Base-by-base conservation (phyloP, 2,797 vertebrate genomes). In the Pantherophis vulpinus region DNA sequence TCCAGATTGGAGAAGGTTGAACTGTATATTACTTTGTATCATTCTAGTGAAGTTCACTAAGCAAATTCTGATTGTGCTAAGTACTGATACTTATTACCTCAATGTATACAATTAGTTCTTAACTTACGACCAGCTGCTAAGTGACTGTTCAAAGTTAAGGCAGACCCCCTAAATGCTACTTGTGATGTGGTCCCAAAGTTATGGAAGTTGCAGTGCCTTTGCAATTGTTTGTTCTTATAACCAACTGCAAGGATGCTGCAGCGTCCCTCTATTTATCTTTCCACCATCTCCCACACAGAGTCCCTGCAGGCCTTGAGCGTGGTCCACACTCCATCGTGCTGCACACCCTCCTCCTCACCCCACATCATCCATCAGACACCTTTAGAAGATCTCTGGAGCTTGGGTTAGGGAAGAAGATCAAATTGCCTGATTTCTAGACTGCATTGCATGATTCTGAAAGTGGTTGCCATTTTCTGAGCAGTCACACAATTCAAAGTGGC, bases 311-410 rank as follows among this genome's bases (percentile, higher is more conserved):
- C 13, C 63, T 60, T 2, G 91, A 91, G 70, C 4, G 18, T 42
- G 13, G 11, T 66, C 29, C 91, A 74, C 83, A 91, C 32, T 91
- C 12, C 91, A 89, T 88, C 91, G 55, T 92, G 60, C 59, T 93
- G 58, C 89, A 94, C 37, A 87, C 88, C 51, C 90, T 42, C 86
- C 90, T 95, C 92, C 94, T 93, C 90, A 70, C 90, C 13, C 13
- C 47, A 91, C 79, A 94, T 74, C 90, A 93, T 79, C 89, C n/a
- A 94, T 87, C 74, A 63, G 61, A n/a, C 32, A 88, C 47, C 14
- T 70, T 32, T 32, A 18, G 13, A 70, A 70, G n/a, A 70, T 32
- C 66, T 70, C 66, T 1, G 6, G n/a, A 70, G 5, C n/a, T 70
- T 16, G n/a, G 66, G 13, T 32, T 70, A 70, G 66, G 29, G 63